phyloP scores from a whole-genome alignment of 2,797 vertebrate species.

The Lutjanus argentimaculatus region DNA sequence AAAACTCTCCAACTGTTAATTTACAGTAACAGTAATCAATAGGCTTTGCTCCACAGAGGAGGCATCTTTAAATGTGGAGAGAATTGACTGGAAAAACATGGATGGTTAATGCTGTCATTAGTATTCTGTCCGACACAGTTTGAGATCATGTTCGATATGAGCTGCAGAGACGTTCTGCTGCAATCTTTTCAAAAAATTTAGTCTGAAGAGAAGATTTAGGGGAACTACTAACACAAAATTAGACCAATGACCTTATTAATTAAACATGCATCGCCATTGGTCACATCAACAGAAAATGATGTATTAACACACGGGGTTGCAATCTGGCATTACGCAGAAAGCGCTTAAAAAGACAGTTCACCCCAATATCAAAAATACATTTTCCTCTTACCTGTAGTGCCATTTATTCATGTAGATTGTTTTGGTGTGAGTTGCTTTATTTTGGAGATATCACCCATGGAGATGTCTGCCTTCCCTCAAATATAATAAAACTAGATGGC shows the following conservation, averaged over 20 bases:
- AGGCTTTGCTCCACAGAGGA: background rate
- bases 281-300: background rate
- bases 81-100: conserved; percentile 26
- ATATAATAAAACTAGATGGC: no score
- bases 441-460: no score
- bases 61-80: conserved; percentile 23
- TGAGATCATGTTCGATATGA: conserved; percentile 19
- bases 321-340: background rate
- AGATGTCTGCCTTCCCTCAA: no score
- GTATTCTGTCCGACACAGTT: conserved; percentile 13
- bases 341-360: background rate
- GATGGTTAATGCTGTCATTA: conserved; percentile 31
- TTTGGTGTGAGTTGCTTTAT: no score
- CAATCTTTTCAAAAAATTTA: conserved; percentile 2
- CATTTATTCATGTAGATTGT: no score
- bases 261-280: background rate
- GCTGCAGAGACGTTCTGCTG: conserved; percentile 14
- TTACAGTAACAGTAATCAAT: conserved; percentile 33
- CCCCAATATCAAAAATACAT: no score
- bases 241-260: conserved; percentile 2
- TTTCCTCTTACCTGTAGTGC: no score
- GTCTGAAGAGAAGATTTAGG: conserved; percentile 12
- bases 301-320: background rate
- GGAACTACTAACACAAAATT: conserved; percentile 15
- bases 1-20: conserved; percentile 15